Percentiles rank a stretch among this genome's conserved stretches.
phyloP scores from a whole-genome alignment of 2,888 invertebrate species.

The Chamaedrilus cognettii region DNA sequence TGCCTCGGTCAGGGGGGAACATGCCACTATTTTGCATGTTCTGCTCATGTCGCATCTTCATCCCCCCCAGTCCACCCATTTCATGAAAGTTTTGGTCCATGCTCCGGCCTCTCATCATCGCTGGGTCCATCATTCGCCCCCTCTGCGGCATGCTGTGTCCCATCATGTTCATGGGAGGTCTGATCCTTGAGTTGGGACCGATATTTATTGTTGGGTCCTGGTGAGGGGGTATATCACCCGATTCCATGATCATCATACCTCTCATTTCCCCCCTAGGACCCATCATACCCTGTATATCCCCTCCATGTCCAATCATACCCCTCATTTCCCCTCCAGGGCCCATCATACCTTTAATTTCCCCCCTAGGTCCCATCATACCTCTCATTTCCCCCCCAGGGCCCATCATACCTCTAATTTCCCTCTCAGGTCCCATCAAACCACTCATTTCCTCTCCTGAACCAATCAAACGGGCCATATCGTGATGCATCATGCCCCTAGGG shows the following conservation, averaged over 20 bases:
- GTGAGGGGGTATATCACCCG: too few relatives aligned
- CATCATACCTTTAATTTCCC: background rate
- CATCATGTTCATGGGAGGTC: conserved; percentile 1
- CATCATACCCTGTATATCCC: too few relatives aligned
- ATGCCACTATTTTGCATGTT: conserved; percentile 14
- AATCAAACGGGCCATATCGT: background rate
- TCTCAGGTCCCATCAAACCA: conserved; percentile 1
- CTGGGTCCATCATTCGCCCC: too few relatives aligned
- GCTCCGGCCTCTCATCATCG: background rate
- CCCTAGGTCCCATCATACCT: conserved; percentile 8
- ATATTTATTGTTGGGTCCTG: too few relatives aligned
- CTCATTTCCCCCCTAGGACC: conserved; percentile 6
- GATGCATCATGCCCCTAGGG: background rate
- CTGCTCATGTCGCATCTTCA: conserved; percentile 11
- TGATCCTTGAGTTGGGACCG: too few relatives aligned
- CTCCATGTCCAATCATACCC: background rate
- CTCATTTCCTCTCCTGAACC: background rate
- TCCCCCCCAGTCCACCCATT: conserved; percentile 6
- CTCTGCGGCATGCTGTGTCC: too few relatives aligned
- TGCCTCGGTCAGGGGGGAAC: conserved; percentile 15
- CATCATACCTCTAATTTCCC: background rate
- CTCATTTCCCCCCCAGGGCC: conserved; percentile 3
- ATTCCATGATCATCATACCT: too few relatives aligned
- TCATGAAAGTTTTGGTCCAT: conserved; percentile 5
- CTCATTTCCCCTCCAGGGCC: conserved; percentile 15